Evolutionary conservation across 2,113 vertebrate genomes (phyloP).

Genomic region (Lasiurus borealis): DNA sequence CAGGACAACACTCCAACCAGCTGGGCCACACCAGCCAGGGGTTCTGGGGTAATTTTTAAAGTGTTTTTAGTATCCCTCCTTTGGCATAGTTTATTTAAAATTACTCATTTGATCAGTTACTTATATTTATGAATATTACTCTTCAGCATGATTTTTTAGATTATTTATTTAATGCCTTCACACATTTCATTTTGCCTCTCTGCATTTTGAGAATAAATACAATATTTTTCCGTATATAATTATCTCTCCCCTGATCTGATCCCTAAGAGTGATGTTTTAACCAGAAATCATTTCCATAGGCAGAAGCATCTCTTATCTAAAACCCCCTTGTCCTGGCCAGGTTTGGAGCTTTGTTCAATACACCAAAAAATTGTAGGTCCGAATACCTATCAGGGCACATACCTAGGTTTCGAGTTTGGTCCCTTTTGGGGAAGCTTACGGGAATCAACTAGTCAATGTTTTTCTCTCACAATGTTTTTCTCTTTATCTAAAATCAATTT

Average conservation of each 20-base stretch:
- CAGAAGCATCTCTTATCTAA: neutral
- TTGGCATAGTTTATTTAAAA: slow-evolving; percentile 7
- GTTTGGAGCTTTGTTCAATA: too few relatives aligned
- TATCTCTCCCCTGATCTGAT: neutral
- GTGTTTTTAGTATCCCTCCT: neutral
- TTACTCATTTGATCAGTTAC: neutral
- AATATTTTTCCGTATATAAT: neutral
- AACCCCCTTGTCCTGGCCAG: neutral
- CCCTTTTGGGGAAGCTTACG: too few relatives aligned
- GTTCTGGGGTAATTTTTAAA: neutral
- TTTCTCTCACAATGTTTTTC: too few relatives aligned
- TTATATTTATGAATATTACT: slow-evolving; percentile 3
- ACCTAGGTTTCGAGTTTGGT: too few relatives aligned
- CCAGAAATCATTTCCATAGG: neutral
- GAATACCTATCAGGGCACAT: too few relatives aligned
- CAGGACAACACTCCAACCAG: neutral
- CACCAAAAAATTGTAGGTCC: too few relatives aligned
- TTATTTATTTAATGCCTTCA: neutral
- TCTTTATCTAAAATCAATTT: too few relatives aligned
- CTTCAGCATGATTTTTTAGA: neutral
- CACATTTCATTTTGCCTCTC: neutral
- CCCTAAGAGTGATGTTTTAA: neutral
- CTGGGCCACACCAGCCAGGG: neutral
- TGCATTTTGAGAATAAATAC: neutral
- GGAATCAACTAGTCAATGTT: too few relatives aligned